Evolutionary conservation across 2,113 vertebrate species (phyloP).

Genomic region (Semicossyphus pulcher): DNA sequence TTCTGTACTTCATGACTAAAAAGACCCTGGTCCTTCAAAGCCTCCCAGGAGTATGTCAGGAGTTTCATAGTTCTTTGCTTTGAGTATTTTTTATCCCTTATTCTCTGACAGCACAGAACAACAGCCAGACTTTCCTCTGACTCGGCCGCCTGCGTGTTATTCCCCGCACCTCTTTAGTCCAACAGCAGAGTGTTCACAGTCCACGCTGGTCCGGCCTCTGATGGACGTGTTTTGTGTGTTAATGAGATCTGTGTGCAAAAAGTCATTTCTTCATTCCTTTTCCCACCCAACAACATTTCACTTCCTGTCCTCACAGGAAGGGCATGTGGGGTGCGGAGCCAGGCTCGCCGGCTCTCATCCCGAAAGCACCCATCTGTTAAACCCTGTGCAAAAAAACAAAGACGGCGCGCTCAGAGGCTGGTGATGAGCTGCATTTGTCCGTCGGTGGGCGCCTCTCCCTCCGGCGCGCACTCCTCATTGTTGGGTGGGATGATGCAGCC

Average conservation of each 20-base stretch:
- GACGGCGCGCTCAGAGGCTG: slow-evolving; percentile 90
- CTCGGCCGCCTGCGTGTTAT: slow-evolving; percentile 69
- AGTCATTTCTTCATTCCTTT: slow-evolving; percentile 65
- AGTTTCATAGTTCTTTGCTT: slow-evolving; percentile 73
- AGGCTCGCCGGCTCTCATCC: slow-evolving; percentile 50
- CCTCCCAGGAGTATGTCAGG: slow-evolving; percentile 87
- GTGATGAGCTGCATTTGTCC: slow-evolving; percentile 99
- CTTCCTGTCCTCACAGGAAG: slow-evolving; percentile 72
- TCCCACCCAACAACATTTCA: slow-evolving; percentile 63
- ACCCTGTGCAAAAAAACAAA: slow-evolving; percentile 70
- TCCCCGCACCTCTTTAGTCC: slow-evolving; percentile 72
- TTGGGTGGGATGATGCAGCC: slow-evolving; percentile 92
- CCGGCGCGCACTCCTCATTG: slow-evolving; percentile 89
- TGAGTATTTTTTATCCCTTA: slow-evolving; percentile 56
- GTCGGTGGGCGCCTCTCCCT: slow-evolving; percentile 89
- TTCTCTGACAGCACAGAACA: slow-evolving; percentile 69
- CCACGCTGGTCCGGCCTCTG: slow-evolving; percentile 89
- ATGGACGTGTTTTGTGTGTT: slow-evolving; percentile 76
- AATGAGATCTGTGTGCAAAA: slow-evolving; percentile 75
- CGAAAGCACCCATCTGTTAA: slow-evolving; percentile 50
- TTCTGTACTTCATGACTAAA: slow-evolving; percentile 88
- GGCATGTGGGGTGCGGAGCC: slow-evolving; percentile 56
- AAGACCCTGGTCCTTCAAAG: slow-evolving; percentile 88
- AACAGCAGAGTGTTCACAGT: slow-evolving; percentile 84
- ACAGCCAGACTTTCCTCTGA: slow-evolving; percentile 84